Conservation (phyloP, 2,113 vertebrate genomes). For the Blennius ocellaris region DNA sequence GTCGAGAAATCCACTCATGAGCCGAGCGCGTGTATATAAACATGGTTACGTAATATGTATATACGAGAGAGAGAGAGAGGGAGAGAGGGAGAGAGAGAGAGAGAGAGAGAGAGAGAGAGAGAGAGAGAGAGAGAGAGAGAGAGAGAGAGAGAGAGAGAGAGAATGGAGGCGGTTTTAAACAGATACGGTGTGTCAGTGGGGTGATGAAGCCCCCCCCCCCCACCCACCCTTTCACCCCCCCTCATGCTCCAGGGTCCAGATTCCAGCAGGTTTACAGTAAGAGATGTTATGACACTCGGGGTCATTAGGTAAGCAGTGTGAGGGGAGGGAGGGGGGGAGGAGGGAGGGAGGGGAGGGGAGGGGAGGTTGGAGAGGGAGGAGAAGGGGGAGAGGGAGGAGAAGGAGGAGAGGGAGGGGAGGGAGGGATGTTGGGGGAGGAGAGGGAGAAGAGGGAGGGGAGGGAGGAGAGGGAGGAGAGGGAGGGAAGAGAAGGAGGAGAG, state of each 20-base stretch:
- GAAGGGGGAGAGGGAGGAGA: constrained; percentile 6
- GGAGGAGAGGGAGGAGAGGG: background rate
- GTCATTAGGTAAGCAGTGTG: constrained; percentile 49
- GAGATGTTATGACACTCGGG: constrained; percentile 67
- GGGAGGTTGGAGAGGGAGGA: too few relatives aligned
- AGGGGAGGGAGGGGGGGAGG: background rate
- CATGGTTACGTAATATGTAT: constrained; percentile 7
- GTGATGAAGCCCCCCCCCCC: too few relatives aligned
- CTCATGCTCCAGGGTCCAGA: constrained; percentile 57
- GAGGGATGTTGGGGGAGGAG: too few relatives aligned
- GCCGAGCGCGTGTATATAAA: constrained; percentile 10
- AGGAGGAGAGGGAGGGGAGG: background rate
- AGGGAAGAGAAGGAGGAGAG: too few relatives aligned
- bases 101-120: too few relatives aligned
- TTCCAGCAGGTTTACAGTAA: constrained; percentile 72
- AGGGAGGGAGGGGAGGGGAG: background rate
- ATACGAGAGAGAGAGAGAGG: background rate
- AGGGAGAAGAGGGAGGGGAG: too few relatives aligned
- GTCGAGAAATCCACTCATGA: too few relatives aligned
- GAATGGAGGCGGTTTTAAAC: background rate
- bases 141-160: too few relatives aligned
- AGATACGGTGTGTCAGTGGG: constrained; percentile 5
- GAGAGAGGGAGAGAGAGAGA: too few relatives aligned
- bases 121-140: too few relatives aligned
- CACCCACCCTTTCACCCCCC: constrained; percentile 61